A percentile compares a stretch with the other conserved stretches of the same genome.
These are phyloP conservation scores for Macrophya annulata DNA, from an alignment of 2,888 invertebrate species.

Conservation along the genomic window DNA sequence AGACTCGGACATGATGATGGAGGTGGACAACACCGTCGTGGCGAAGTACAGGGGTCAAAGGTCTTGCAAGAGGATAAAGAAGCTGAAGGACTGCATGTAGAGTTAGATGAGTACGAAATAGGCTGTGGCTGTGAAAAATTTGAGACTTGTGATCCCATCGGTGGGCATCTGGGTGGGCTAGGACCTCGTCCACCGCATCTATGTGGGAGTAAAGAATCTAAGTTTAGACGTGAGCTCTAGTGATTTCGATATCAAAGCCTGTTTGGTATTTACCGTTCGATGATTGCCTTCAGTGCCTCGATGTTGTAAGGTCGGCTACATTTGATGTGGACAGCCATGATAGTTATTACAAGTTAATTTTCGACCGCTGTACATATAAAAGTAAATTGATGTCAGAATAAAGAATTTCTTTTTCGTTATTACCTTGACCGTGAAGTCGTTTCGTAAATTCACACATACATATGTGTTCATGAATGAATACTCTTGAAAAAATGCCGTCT, in stretches of 20 bases:
- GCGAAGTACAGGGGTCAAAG: neutral
- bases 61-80: neutral
- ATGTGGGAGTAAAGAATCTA: neutral
- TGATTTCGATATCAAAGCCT: slow-evolving; percentile 9
- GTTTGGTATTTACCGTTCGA: slow-evolving; percentile 60
- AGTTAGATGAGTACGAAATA: neutral
- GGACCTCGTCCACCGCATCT: slow-evolving; percentile 52
- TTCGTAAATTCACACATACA: neutral
- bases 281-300: slow-evolving; percentile 58
- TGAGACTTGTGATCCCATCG: slow-evolving; percentile 47
- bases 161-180: slow-evolving; percentile 63
- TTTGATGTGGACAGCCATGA: slow-evolving; percentile 64
- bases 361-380: neutral
- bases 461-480: neutral
- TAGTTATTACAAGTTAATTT: neutral
- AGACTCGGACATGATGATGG: slow-evolving; percentile 53
- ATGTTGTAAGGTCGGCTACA: slow-evolving; percentile 62
- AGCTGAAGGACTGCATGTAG: neutral
- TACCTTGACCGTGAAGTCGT: slow-evolving; percentile 3
- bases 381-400: neutral
- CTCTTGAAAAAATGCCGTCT: neutral
- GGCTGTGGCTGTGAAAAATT: neutral
- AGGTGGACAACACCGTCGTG: slow-evolving; percentile 51
- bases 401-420: neutral
- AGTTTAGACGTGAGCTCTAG: neutral